A percentile compares a stretch with the other conserved stretches of the same genome.
Evolutionary conservation across 2,113 vertebrate genomes (phyloP).

Genomic region (Macquaria australasica): DNA sequence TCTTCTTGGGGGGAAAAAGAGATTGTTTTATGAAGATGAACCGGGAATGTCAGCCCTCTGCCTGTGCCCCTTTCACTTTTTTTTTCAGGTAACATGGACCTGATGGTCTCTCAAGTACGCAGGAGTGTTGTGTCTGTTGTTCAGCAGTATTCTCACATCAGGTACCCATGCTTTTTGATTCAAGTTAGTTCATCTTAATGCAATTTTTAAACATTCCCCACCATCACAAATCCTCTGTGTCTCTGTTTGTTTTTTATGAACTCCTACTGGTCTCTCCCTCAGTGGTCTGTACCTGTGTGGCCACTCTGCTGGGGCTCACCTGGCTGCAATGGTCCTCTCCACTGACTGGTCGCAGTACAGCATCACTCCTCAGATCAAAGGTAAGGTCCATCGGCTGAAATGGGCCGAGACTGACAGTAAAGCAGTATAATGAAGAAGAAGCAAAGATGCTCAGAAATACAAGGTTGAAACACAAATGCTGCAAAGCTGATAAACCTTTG

Average conservation of each 20-base stretch:
- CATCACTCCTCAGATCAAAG: slow-evolving; percentile 89
- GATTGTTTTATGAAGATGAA: slow-evolving; percentile 19
- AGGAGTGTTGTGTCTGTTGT: slow-evolving; percentile 86
- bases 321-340: slow-evolving; percentile 91
- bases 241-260: neutral
- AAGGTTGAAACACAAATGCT: neutral
- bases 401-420: no score
- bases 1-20: fast-evolving
- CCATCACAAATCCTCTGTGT: neutral
- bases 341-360: slow-evolving; percentile 88
- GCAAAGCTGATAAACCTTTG: neutral
- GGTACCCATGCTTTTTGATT: slow-evolving; percentile 73
- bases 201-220: neutral
- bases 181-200: neutral
- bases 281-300: slow-evolving; percentile 94
- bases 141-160: slow-evolving; percentile 85
- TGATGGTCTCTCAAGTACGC: slow-evolving; percentile 93
- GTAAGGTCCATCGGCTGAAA: slow-evolving; percentile 68
- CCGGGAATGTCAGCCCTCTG: neutral
- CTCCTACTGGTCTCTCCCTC: neutral
- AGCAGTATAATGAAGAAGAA: neutral
- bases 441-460: neutral
- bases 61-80: neutral
- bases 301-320: slow-evolving; percentile 95
- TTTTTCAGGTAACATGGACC: slow-evolving; percentile 89